Evolutionary conservation across 1,140 invertebrate genomes (phyloP).

Genomic region (Antheraea pernyi): DNA sequence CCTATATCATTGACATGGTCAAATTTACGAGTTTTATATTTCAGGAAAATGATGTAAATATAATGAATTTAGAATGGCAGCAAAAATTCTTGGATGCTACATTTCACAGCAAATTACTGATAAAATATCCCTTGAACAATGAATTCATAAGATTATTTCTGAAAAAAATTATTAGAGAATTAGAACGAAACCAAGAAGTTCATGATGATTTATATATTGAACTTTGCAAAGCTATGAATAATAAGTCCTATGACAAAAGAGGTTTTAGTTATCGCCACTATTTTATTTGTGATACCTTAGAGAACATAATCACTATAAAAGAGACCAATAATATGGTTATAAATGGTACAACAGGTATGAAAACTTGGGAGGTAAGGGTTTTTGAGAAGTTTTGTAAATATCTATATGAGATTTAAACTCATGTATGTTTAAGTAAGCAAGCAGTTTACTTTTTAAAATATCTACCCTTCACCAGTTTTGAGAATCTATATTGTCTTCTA

Average conservation of each 20-base stretch:
- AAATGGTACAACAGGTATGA: constrained; percentile 67
- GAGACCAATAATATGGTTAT: constrained; percentile 70
- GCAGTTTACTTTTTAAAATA: no score
- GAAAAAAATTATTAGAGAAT: constrained; percentile 52
- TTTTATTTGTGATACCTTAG: constrained; percentile 41
- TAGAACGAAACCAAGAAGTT: constrained; percentile 58
- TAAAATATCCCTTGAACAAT: constrained; percentile 51
- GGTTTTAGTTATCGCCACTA: constrained; percentile 57
- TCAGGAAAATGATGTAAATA: constrained; percentile 42
- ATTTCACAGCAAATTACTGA: constrained; percentile 37
- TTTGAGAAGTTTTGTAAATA: no score
- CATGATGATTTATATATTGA: constrained; percentile 58
- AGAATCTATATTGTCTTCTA: no score
- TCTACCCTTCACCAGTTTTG: no score
- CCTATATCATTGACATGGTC: no score
- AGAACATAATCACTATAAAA: constrained; percentile 52
- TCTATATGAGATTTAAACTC: no score
- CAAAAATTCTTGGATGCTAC: constrained; percentile 48
- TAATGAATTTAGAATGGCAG: constrained; percentile 45
- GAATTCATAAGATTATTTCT: constrained; percentile 55
- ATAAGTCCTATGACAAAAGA: constrained; percentile 19
- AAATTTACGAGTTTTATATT: constrained; percentile 19
- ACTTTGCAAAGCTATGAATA: constrained; percentile 47
- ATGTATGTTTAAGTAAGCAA: no score
- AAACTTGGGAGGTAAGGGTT: constrained; percentile 61